Evolutionary conservation across 2,797 vertebrate genomes (phyloP).

Genomic region (Pampus argenteus): DNA sequence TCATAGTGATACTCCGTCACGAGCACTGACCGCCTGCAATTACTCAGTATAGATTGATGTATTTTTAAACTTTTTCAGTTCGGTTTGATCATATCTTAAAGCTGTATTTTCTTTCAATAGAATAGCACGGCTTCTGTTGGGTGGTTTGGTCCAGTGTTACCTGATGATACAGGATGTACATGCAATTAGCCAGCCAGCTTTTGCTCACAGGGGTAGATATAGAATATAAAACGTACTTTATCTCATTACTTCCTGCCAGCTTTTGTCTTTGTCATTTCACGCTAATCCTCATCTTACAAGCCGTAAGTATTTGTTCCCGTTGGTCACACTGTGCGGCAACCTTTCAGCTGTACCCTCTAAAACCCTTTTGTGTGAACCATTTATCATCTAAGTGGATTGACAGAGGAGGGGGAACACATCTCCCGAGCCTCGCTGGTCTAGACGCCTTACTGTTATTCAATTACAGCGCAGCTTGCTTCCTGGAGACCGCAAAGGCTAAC

Average conservation of each 20-base stretch:
- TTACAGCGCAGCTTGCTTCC: slow-evolving; percentile 65
- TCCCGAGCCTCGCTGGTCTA: slow-evolving; percentile 60
- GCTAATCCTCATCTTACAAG: slow-evolving; percentile 55
- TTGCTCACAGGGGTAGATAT: slow-evolving; percentile 18
- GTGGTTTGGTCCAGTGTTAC: slow-evolving; percentile 18
- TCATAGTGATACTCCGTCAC: slow-evolving; percentile 74
- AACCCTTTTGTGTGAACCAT: slow-evolving; percentile 65
- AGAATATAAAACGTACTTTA: slow-evolving; percentile 22
- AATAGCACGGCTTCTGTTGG: not conserved
- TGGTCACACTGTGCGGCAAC: slow-evolving; percentile 40
- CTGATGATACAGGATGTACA: slow-evolving; percentile 8
- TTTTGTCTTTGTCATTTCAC: slow-evolving; percentile 29
- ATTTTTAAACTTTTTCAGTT: slow-evolving; percentile 48
- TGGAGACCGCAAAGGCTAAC: slow-evolving; percentile 63
- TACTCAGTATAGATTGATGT: slow-evolving; percentile 48
- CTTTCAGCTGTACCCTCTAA: slow-evolving; percentile 48
- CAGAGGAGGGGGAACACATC: slow-evolving; percentile 63
- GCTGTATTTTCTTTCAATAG: slow-evolving; percentile 25
- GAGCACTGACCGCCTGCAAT: slow-evolving; percentile 66
- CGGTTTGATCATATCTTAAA: slow-evolving; percentile 37
- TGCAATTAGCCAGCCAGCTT: slow-evolving; percentile 23
- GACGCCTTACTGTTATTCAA: slow-evolving; percentile 72
- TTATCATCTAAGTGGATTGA: slow-evolving; percentile 76
- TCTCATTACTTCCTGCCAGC: slow-evolving; percentile 25
- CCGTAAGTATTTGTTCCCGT: slow-evolving; percentile 34